A percentile compares a stretch with the other conserved stretches of the same genome.
Conservation (phyloP, 1,140 invertebrate species). For the Heterodera schachtii region DNA sequence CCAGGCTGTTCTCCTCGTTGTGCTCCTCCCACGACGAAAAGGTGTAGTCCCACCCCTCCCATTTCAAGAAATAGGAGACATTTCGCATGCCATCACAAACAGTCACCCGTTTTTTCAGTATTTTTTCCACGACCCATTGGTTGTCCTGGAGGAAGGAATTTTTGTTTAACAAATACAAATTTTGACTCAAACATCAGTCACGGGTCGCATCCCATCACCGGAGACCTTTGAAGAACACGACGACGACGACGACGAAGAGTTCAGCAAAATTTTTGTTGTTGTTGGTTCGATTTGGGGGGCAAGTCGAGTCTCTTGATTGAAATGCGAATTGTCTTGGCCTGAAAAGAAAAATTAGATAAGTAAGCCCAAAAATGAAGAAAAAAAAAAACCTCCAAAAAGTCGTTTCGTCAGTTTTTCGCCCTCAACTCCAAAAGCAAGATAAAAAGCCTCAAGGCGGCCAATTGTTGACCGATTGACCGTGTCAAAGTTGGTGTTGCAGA, state of each 20-base stretch:
- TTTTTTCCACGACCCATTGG: slow-evolving; percentile 32
- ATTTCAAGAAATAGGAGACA: slow-evolving; percentile 38
- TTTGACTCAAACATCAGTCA: slow-evolving; percentile 16
- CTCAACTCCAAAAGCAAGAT: slow-evolving; percentile 8
- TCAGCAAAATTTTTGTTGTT: background rate
- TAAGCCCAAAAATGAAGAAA: background rate
- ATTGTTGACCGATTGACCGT: background rate
- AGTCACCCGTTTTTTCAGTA: slow-evolving; percentile 4
- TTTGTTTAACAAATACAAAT: slow-evolving; percentile 10
- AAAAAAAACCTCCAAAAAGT: slow-evolving; percentile 18
- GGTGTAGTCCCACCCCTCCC: slow-evolving; percentile 32
- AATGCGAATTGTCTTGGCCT: background rate
- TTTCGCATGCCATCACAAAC: background rate
- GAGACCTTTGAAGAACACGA: slow-evolving; percentile 4
- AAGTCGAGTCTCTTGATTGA: background rate
- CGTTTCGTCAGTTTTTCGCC: background rate
- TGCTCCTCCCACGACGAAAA: slow-evolving; percentile 34
- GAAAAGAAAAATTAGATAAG: background rate
- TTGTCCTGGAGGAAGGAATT: background rate
- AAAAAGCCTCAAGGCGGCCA: slow-evolving; percentile 11
- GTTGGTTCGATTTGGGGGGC: background rate
- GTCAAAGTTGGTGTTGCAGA: background rate
- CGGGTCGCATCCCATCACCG: background rate
- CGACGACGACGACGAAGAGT: background rate
- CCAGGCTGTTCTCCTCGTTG: background rate